Evolutionary conservation across 2,113 vertebrate genomes (phyloP).

Genomic region (Myxocyprinus asiaticus): DNA sequence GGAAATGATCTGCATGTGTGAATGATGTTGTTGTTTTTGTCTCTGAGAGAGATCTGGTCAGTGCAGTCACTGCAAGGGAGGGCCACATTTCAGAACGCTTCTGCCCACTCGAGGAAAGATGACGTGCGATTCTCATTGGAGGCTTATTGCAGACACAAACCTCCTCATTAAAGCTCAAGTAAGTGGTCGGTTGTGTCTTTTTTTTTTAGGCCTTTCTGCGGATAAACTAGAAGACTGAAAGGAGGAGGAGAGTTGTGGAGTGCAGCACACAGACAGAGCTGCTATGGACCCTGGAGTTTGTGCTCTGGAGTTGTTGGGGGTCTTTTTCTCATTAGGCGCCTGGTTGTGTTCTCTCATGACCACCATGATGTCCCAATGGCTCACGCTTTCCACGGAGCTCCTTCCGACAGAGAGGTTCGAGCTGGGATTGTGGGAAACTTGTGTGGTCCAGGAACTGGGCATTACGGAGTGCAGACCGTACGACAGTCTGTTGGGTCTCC

Average conservation of each 20-base stretch:
- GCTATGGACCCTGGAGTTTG: conserved; percentile 42
- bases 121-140: background rate
- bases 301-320: conserved; percentile 49
- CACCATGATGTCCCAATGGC: conserved; percentile 57
- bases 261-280: conserved; percentile 18
- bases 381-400: conserved; percentile 55
- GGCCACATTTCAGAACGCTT: background rate
- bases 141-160: background rate
- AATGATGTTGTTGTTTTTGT: conserved; percentile 48
- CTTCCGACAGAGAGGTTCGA: conserved; percentile 58
- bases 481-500: conserved; percentile 48
- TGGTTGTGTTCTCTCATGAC: conserved; percentile 58
- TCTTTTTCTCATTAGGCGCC: conserved; percentile 42
- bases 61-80: background rate
- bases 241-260: background rate
- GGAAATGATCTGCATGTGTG: conserved; percentile 32
- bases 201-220: background rate
- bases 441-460: conserved; percentile 54
- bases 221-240: background rate
- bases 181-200: too few species aligned
- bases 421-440: conserved; percentile 63
- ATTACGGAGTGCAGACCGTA: conserved; percentile 50
- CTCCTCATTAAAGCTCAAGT: background rate
- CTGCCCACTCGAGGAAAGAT: background rate
- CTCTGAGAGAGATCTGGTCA: background rate